These are phyloP conservation scores for Mizuhopecten yessoensis DNA, from an alignment of 1,140 invertebrate genomes.

Conservation along the genomic window DNA sequence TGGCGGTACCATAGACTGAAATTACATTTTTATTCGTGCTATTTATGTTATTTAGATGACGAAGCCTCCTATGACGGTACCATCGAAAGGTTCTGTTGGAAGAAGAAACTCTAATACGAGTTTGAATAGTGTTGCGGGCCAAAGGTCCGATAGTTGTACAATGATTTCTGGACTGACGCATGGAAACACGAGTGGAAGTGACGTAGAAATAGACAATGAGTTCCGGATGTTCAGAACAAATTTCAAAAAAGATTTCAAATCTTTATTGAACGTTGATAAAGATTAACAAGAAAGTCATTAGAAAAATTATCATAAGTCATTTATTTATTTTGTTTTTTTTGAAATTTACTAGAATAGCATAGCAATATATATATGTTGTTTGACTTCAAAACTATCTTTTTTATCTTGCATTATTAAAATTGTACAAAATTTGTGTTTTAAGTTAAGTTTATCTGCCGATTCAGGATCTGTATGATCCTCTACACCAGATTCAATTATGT, in stretches of 20 bases:
- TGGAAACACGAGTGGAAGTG: not conserved
- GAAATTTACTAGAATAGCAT: too few species aligned
- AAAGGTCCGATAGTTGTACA: not conserved
- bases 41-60: not conserved
- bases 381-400: too few species aligned
- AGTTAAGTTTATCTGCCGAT: too few species aligned
- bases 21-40: too few species aligned
- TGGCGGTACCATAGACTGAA: too few species aligned
- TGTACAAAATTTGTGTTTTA: too few species aligned
- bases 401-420: too few species aligned
- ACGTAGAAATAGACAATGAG: conserved; percentile 13
- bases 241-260: not conserved
- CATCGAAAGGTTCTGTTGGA: not conserved
- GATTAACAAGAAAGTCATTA: not conserved
- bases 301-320: not conserved
- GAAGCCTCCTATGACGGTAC: not conserved
- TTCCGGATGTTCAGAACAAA: not conserved
- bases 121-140: not conserved
- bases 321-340: not conserved
- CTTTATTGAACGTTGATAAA: not conserved
- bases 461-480: too few species aligned
- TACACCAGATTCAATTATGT: too few species aligned
- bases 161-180: not conserved
- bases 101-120: not conserved
- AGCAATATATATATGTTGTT: too few species aligned